phyloP scores from a whole-genome alignment of 2,113 vertebrate genomes.

The Aldabrachelys gigantea region DNA sequence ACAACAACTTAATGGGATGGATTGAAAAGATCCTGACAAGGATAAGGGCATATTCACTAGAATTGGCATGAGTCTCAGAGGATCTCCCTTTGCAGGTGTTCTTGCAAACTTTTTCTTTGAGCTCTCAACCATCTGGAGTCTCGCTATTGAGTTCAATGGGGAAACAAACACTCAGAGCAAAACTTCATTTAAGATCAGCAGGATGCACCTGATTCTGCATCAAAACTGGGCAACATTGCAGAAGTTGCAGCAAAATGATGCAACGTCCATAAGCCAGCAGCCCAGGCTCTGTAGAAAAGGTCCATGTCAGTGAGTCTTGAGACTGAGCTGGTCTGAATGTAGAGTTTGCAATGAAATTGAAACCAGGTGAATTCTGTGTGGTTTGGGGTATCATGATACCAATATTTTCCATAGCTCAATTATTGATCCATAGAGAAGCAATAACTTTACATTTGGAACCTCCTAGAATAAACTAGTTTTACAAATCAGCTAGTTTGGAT shows the following conservation, averaged over 20 bases:
- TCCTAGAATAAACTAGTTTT: slow-evolving; percentile 14
- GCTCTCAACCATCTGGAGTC: neutral
- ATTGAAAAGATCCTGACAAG: slow-evolving; percentile 69
- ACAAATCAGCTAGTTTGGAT: neutral
- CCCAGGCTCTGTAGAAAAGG: neutral
- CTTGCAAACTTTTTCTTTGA: neutral
- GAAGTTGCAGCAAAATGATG: accelerated
- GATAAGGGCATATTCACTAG: slow-evolving; percentile 10
- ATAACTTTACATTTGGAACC: neutral
- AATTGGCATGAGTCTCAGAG: neutral
- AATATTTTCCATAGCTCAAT: slow-evolving; percentile 18
- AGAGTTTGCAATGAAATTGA: slow-evolving; percentile 18
- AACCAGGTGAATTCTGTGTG: neutral
- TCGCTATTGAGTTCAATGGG: slow-evolving; percentile 24
- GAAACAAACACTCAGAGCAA: neutral
- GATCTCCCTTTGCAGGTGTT: slow-evolving; percentile 19
- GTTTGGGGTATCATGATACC: neutral
- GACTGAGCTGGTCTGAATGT: neutral
- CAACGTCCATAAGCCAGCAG: neutral
- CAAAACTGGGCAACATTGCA: neutral
- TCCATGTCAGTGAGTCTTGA: neutral
- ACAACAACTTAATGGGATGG: slow-evolving; percentile 59
- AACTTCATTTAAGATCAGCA: neutral
- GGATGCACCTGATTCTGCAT: accelerated
- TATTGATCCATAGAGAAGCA: slow-evolving; percentile 13